Conservation (phyloP, 2,888 invertebrate genomes). For the Cactoblastis cactorum region DNA sequence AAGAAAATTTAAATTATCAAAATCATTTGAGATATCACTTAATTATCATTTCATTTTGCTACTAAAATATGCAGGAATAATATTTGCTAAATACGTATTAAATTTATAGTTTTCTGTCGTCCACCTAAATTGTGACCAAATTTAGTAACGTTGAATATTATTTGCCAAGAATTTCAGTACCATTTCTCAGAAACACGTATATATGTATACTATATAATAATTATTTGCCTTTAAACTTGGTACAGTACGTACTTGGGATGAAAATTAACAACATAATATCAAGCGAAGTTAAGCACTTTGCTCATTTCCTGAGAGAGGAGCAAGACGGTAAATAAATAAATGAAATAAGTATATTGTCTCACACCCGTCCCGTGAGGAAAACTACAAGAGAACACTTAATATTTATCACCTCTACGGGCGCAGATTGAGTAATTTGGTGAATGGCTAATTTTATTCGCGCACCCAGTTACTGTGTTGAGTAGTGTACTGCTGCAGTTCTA, state of each 20-base stretch:
- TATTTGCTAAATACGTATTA: too few relatives aligned
- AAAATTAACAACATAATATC: slow-evolving; percentile 1
- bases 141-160: too few relatives aligned
- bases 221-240: neutral
- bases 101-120: too few relatives aligned
- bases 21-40: too few relatives aligned
- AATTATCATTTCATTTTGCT: too few relatives aligned
- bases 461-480: slow-evolving; percentile 21
- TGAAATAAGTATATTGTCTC: slow-evolving; percentile 16
- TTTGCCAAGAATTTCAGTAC: too few relatives aligned
- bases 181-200: too few relatives aligned
- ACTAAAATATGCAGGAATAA: too few relatives aligned
- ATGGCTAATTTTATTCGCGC: slow-evolving; percentile 32
- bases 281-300: slow-evolving; percentile 12
- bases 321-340: slow-evolving; percentile 14
- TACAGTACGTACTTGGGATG: neutral
- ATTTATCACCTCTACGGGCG: slow-evolving; percentile 25
- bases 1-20: too few relatives aligned
- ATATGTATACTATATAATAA: too few relatives aligned
- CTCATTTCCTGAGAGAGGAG: slow-evolving; percentile 14
- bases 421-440: slow-evolving; percentile 35
- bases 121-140: too few relatives aligned
- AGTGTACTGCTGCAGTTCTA: slow-evolving; percentile 18
- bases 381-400: slow-evolving; percentile 34
- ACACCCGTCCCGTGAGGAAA: slow-evolving; percentile 18